Evolutionary conservation across 2,888 invertebrate species (phyloP).

Genomic region (Dastarcus helophoroides): DNA sequence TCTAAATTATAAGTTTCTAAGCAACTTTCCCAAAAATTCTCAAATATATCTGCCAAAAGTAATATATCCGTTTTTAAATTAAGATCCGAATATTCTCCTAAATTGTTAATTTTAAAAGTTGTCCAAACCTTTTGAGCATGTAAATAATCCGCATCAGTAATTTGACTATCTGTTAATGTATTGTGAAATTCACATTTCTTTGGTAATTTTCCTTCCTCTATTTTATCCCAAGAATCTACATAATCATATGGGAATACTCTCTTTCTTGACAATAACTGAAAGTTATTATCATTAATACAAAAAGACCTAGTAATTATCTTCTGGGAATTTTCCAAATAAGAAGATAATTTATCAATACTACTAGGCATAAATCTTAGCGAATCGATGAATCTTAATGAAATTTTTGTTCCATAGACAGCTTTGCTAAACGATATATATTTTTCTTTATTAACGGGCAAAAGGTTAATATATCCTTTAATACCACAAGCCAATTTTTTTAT

Average conservation of each 20-base stretch:
- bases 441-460: constrained; percentile 16
- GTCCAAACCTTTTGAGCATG: constrained; percentile 25
- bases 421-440: constrained; percentile 19
- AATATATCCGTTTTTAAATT: constrained; percentile 14
- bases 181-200: constrained; percentile 16
- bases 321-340: constrained; percentile 13
- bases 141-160: constrained; percentile 20
- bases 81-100: constrained; percentile 23
- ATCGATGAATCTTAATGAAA: constrained; percentile 18
- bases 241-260: constrained; percentile 27
- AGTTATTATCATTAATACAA: constrained; percentile 6
- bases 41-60: constrained; percentile 13
- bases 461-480: constrained; percentile 1
- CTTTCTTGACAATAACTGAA: constrained; percentile 17
- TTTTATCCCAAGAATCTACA: constrained; percentile 13
- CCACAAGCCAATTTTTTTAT: constrained; percentile 15
- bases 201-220: constrained; percentile 16
- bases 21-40: constrained; percentile 14
- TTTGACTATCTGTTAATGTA: constrained; percentile 13
- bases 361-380: constrained; percentile 18
- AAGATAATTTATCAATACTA: constrained; percentile 17
- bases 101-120: constrained; percentile 18
- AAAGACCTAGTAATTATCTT: constrained; percentile 10
- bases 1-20: constrained; percentile 19
- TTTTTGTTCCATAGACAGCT: constrained; percentile 10